phyloP scores from a whole-genome alignment of 2,113 vertebrate genomes.

The Mirounga angustirostris region DNA sequence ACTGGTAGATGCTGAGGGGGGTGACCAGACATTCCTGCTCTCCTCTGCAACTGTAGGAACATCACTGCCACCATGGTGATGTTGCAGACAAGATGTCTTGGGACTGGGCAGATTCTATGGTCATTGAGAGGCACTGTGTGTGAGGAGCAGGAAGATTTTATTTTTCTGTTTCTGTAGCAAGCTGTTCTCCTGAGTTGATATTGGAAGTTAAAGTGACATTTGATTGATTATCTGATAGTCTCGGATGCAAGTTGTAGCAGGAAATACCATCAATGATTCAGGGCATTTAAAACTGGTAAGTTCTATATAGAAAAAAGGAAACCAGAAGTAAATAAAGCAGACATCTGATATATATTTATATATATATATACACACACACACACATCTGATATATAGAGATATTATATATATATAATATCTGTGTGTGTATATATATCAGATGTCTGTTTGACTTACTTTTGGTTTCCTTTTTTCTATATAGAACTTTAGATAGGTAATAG shows the following conservation, averaged over 20 bases:
- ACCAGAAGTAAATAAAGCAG: not conserved
- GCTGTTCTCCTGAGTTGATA: not conserved
- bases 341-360: not conserved
- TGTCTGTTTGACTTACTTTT: too few species aligned
- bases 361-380: too few species aligned
- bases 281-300: not conserved
- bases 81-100: not conserved
- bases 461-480: too few species aligned
- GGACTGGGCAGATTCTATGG: not conserved
- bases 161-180: not conserved
- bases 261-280: not conserved
- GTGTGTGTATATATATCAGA: too few species aligned
- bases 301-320: constrained; percentile 6
- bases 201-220: not conserved
- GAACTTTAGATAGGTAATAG: not conserved
- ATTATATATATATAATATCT: too few species aligned
- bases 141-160: not conserved
- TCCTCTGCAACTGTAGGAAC: not conserved
- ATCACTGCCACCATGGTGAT: not conserved
- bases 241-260: not conserved
- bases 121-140: not conserved
- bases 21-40: too few species aligned
- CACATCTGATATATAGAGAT: too few species aligned
- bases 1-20: not conserved
- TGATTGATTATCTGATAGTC: not conserved